Conservation (phyloP, 2,113 vertebrate species). For the Onychorhynchus coronatus region DNA sequence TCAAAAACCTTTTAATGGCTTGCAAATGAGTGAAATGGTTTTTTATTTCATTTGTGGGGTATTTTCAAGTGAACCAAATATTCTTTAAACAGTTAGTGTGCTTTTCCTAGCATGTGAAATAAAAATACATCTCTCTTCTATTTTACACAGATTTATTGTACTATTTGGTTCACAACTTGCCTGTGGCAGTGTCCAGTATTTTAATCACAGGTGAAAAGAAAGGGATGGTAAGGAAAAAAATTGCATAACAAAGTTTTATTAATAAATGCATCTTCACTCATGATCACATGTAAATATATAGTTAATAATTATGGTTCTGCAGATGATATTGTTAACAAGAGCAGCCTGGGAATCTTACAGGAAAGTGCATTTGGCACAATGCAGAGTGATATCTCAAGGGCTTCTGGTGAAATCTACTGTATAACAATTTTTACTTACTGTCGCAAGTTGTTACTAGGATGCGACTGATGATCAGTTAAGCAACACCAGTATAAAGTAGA, state of each 20-base stretch:
- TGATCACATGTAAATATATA: not conserved
- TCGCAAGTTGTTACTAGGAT: too few species aligned
- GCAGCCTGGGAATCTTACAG: not conserved
- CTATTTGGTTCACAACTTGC: not conserved
- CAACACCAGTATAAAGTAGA: not conserved
- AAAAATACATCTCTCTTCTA: not conserved
- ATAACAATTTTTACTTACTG: not conserved
- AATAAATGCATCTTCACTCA: not conserved
- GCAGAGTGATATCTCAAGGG: not conserved
- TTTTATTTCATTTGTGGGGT: not conserved
- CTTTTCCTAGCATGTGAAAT: not conserved
- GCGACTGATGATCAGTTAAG: not conserved
- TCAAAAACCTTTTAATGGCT: not conserved
- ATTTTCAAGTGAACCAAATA: not conserved
- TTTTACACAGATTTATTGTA: not conserved
- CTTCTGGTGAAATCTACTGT: not conserved
- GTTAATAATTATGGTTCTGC: not conserved
- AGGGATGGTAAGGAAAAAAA: not conserved
- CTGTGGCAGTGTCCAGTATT: not conserved
- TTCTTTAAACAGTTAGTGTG: not conserved
- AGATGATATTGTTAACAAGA: not conserved
- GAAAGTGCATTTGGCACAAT: rapidly evolving
- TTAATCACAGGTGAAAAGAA: not conserved
- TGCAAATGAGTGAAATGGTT: not conserved
- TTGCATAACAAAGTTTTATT: not conserved